A percentile compares a stretch with the other conserved stretches of the same genome.
These are phyloP conservation scores for Cerastis leucographa DNA, from an alignment of 2,888 invertebrate genomes.

Conservation along the genomic window DNA sequence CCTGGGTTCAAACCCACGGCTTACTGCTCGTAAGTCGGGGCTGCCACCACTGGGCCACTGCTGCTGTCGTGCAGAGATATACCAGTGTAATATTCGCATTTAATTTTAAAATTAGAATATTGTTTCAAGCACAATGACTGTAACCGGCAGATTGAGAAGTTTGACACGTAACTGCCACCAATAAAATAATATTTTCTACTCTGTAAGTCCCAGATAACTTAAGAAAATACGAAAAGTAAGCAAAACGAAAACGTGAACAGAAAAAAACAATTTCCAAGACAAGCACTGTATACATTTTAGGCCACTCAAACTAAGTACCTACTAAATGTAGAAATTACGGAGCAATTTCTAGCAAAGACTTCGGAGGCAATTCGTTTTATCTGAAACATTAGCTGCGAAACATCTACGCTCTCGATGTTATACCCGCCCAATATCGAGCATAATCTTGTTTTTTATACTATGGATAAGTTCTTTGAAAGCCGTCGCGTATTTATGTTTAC, in stretches of 20 bases:
- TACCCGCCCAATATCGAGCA: conserved; percentile 55
- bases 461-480: conserved; percentile 13
- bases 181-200: background rate
- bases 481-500: conserved; percentile 17
- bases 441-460: conserved; percentile 40
- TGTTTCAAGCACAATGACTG: background rate
- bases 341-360: conserved; percentile 76
- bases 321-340: conserved; percentile 78
- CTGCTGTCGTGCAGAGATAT: background rate
- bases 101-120: background rate
- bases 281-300: conserved; percentile 71
- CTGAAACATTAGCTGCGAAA: conserved; percentile 73
- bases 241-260: background rate
- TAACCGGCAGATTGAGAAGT: background rate
- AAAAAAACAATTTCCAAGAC: conserved; percentile 13
- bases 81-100: background rate
- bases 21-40: too few species aligned
- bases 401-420: conserved; percentile 52
- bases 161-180: background rate
- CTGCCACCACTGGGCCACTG: too few species aligned
- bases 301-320: conserved; percentile 66
- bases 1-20: too few species aligned
- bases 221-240: background rate
- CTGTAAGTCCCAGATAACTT: background rate
- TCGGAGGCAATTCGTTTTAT: conserved; percentile 79